Conservation (phyloP, 2,113 vertebrate genomes). For the Etheostoma spectabile region DNA sequence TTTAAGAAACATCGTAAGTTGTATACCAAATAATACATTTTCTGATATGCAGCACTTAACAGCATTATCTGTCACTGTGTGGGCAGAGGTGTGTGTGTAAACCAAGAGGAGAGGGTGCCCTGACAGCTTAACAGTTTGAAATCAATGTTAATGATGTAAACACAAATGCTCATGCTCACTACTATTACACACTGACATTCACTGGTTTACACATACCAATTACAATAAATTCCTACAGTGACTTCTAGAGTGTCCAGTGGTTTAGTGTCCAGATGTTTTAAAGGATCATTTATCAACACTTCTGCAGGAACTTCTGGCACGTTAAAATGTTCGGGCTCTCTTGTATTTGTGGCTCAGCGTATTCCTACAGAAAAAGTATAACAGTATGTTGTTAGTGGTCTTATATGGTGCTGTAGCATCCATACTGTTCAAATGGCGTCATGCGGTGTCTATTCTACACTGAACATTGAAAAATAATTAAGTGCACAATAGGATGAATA, state of each 20-base stretch:
- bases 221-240: not conserved
- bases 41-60: not conserved
- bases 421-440: not conserved
- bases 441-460: not conserved
- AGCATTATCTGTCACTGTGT: not conserved
- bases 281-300: too few relatives aligned
- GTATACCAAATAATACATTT: not conserved
- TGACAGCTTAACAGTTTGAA: not conserved
- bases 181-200: not conserved
- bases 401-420: not conserved
- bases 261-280: not conserved
- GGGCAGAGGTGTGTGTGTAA: not conserved
- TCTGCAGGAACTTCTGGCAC: not conserved
- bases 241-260: not conserved
- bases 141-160: conserved; percentile 32
- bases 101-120: not conserved
- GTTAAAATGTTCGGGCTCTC: not conserved
- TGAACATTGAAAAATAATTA: not conserved
- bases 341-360: not conserved
- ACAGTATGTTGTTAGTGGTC: not conserved
- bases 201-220: not conserved
- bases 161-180: not conserved
- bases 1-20: not conserved
- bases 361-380: not conserved
- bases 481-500: not conserved